Evolutionary conservation across 1,140 invertebrate genomes (phyloP).

Genomic region (Chrysoperla carnea): DNA sequence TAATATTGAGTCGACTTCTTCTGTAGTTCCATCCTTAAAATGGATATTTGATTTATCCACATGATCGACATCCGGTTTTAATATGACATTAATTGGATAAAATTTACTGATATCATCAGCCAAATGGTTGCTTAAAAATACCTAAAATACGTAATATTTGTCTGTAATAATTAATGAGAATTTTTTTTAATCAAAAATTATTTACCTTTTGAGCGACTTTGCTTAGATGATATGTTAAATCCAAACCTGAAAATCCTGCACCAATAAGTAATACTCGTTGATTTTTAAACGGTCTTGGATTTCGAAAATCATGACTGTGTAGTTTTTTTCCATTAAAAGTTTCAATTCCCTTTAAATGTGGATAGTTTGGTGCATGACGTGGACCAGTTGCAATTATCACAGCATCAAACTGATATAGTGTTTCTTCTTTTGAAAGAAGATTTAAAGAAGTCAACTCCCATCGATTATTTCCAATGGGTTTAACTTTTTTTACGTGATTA

Average conservation of each 20-base stretch:
- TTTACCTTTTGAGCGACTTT: conserved; percentile 3
- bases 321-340: conserved; percentile 33
- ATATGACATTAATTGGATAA: conserved; percentile 42
- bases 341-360: conserved; percentile 33
- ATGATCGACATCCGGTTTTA: conserved; percentile 39
- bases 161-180: conserved; percentile 29
- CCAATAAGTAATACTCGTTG: conserved; percentile 47
- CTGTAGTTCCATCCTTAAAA: conserved; percentile 39
- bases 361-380: conserved; percentile 40
- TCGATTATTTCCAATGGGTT: conserved; percentile 9
- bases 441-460: conserved; percentile 25
- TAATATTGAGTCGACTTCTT: conserved; percentile 49
- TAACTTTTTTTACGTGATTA: conserved; percentile 17
- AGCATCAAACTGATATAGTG: conserved; percentile 29
- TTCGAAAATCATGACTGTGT: conserved; percentile 52
- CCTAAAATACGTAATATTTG: conserved; percentile 22
- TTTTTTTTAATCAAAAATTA: not conserved
- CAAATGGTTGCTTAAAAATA: conserved; percentile 25
- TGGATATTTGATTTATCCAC: conserved; percentile 29
- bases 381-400: conserved; percentile 51
- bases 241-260: conserved; percentile 43
- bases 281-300: conserved; percentile 29
- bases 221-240: conserved; percentile 29
- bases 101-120: conserved; percentile 10
- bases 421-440: conserved; percentile 17